Evolutionary conservation across 2,113 vertebrate species (phyloP), one percentile per base, ranked within the genome.

Genomic region (Dasyurus viverrinus): DNA sequence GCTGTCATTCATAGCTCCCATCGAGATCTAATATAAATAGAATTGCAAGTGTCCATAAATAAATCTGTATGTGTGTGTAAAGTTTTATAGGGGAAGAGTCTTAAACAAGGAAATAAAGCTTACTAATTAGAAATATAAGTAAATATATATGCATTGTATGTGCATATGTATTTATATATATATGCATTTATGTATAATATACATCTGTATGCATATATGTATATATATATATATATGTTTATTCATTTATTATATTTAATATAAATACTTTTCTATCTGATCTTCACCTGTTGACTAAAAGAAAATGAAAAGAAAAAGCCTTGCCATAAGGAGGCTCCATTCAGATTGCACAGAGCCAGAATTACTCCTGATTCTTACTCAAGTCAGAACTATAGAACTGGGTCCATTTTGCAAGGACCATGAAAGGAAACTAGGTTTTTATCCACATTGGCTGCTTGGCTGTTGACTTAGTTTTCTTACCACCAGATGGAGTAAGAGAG

Each of bases 401-500:
- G n/a, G 0, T 50, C 19, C 19, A 84, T 42, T 84, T 7, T 84
- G 6, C n/a, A 42, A 68, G 60, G 5, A 36, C 3, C 12, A 68
- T 36, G 30, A 11, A 68, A 68, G 30, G n/a, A n/a, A 84, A 84
- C 68, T n/a, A 11, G 30, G 14, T 48, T 90, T 50, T 90, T 7
- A 24, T 5, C 54, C 53, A 89, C 22, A 54, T 46, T 90, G 53
- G 19, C n/a, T 55, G 50, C 26, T 89, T 92, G 7, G 16, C 5
- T 8, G 54, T 91, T 95, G 10, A 94, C 76, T 92, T 50, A 89
- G n/a, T 6, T 23, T 50, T 96, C 55, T 91, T 30, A 54, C 93
- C 97, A 96, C 96, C 93, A 97, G 94, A 93, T 95, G 94, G 96
- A 6, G n/a, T 30, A 92, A 95, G 93, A 95, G 96, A 93, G 93